Evolutionary conservation across 2,113 vertebrate species (phyloP).

Genomic region (Oenanthe melanoleuca): DNA sequence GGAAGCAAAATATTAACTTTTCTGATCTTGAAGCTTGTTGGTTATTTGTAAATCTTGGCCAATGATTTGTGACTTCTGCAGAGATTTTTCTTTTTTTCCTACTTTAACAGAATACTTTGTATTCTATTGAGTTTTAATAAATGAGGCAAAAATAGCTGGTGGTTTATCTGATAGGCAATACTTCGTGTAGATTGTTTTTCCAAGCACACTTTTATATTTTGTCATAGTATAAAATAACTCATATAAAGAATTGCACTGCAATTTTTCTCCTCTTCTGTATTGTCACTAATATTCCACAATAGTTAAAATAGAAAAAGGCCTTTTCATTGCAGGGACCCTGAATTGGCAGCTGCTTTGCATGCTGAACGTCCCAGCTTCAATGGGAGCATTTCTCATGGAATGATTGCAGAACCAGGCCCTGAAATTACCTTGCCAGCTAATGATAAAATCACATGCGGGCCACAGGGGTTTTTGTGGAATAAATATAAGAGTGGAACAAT

Average conservation of each 20-base stretch:
- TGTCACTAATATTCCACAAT: conserved; percentile 39
- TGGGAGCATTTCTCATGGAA: conserved; percentile 47
- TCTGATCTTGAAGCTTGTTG: not conserved
- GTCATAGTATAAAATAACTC: conserved; percentile 20
- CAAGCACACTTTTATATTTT: conserved; percentile 20
- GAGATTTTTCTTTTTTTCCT: not conserved
- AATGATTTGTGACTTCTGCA: not conserved
- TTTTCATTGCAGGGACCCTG: conserved; percentile 43
- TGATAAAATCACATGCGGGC: conserved; percentile 64
- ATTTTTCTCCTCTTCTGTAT: conserved; percentile 56
- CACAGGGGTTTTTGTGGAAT: conserved; percentile 71
- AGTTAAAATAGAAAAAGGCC: conserved; percentile 40
- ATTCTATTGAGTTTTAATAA: not conserved
- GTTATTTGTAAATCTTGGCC: not conserved
- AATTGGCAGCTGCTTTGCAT: conserved; percentile 65
- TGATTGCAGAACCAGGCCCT: conserved; percentile 63
- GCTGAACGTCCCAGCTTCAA: conserved; percentile 32
- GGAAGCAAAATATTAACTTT: not conserved
- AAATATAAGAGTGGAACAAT: conserved; percentile 68
- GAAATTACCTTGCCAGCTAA: conserved; percentile 69
- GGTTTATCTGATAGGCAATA: not conserved
- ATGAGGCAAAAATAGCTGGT: not conserved
- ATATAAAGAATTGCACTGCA: conserved; percentile 11
- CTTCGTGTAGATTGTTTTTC: conserved; percentile 34
- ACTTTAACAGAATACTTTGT: not conserved